Evolutionary conservation across 2,113 vertebrate species (phyloP), one percentile per base, ranked within the genome.

Genomic region (Cromileptes altivelis): DNA sequence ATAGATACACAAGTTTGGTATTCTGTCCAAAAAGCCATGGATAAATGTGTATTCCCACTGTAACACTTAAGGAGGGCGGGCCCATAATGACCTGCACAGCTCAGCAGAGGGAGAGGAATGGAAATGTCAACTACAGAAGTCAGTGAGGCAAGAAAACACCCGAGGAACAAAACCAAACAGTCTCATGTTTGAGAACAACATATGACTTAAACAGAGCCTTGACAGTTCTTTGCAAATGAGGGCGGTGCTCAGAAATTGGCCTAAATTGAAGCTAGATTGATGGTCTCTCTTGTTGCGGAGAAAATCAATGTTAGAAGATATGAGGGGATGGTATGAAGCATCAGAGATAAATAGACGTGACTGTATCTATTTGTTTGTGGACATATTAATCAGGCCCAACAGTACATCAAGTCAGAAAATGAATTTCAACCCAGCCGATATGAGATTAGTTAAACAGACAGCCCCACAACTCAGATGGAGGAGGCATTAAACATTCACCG

Each of bases 191-290:
- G 60, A 85, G 85, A 90, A 71, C 60, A 88, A 78, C 53, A 50
- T 30, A 69, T n/a, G 49, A 85, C 45, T 82, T 75, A 70, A 85
- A 58, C 62, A 57, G 77, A 78, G 60, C 65, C 49, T 71, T 68
- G 80, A 90, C 88, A 78, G 71, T 75, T 67, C 17, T 69, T 63
- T 85, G 87, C 81, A 88, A 90, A 91, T 73, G 78, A 88, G 80
- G 82, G 80, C 85, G 77, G 75, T 13, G 65, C 63, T 81, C 81
- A 84, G 55, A 85, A 90, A 89, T 75, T 82, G 79, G 47, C 80
- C 65, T 70, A 90, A 92, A 91, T 85, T 91, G 85, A 72, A 84
- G 73, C 18, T 17, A 74, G 88, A 94, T 90, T 88, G 89, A 91
- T 89, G 85, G 68, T 75, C 62, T 78, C 53, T 84, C 70, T 86